A percentile compares a stretch with the other conserved stretches of the same genome.
Evolutionary conservation across 1,140 invertebrate genomes (phyloP).

Genomic region (Onthophagus taurus): DNA sequence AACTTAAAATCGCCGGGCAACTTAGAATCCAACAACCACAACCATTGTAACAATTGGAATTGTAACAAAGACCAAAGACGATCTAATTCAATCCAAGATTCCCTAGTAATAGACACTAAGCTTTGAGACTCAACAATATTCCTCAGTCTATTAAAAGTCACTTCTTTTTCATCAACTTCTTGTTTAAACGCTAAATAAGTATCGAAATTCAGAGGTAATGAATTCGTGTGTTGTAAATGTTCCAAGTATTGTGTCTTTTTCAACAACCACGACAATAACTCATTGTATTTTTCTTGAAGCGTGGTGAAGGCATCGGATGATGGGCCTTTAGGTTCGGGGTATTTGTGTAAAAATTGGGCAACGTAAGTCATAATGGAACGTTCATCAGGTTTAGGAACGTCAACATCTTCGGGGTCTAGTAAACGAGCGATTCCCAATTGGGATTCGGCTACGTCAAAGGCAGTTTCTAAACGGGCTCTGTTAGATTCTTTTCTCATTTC

Average conservation of each 20-base stretch:
- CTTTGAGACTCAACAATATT: constrained; percentile 67
- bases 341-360: constrained; percentile 95
- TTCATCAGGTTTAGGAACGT: constrained; percentile 94
- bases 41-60: constrained; percentile 70
- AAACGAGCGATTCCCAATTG: constrained; percentile 89
- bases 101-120: constrained; percentile 64
- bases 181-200: constrained; percentile 61
- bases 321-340: constrained; percentile 68
- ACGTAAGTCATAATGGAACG: constrained; percentile 99
- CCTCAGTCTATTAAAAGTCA: constrained; percentile 61
- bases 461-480: constrained; percentile 76
- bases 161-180: constrained; percentile 59
- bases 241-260: constrained; percentile 63
- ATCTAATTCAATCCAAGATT: constrained; percentile 70
- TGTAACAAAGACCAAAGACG: constrained; percentile 67
- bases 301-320: constrained; percentile 59
- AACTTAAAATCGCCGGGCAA: constrained; percentile 72
- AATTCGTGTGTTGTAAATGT: constrained; percentile 54
- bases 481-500: constrained; percentile 70
- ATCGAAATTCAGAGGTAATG: constrained; percentile 53
- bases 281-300: constrained; percentile 71
- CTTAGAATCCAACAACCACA: constrained; percentile 72
- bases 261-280: constrained; percentile 69
- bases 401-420: constrained; percentile 93
- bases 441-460: constrained; percentile 86